Conservation (phyloP, 2,113 vertebrate genomes). For the Enhydra lutris region DNA sequence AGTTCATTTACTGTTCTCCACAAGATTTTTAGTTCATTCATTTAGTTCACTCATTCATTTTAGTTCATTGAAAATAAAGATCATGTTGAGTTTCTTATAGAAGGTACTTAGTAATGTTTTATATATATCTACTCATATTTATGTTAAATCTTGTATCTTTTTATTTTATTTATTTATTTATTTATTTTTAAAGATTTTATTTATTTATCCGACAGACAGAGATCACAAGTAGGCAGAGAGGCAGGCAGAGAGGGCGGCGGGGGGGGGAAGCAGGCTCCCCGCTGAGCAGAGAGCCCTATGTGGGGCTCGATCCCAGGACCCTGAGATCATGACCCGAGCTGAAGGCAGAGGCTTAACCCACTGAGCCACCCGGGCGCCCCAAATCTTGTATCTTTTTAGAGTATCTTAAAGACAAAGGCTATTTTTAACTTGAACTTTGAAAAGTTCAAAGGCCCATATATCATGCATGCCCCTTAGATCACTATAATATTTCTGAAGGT, state of each 20-base stretch:
- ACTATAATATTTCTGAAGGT: background rate
- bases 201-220: too few relatives aligned
- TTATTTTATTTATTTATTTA: too few relatives aligned
- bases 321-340: too few relatives aligned
- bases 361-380: too few relatives aligned
- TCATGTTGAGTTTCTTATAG: background rate
- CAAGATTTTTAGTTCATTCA: background rate
- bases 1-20: background rate
- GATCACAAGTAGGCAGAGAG: too few relatives aligned
- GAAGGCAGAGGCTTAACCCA: too few relatives aligned
- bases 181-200: too few relatives aligned
- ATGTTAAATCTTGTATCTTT: background rate
- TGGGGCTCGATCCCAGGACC: too few relatives aligned
- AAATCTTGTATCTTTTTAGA: background rate
- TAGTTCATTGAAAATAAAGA: background rate
- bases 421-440: slow-evolving; percentile 7
- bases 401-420: background rate
- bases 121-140: background rate
- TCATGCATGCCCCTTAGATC: background rate
- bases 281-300: too few relatives aligned
- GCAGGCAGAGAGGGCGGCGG: too few relatives aligned
- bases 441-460: background rate
- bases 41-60: too few relatives aligned
- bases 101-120: background rate
- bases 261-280: too few relatives aligned